Evolutionary conservation across 2,113 vertebrate genomes (phyloP), one percentile per base, ranked within the genome.

Genomic region (Phrynocephalus versicolor): DNA sequence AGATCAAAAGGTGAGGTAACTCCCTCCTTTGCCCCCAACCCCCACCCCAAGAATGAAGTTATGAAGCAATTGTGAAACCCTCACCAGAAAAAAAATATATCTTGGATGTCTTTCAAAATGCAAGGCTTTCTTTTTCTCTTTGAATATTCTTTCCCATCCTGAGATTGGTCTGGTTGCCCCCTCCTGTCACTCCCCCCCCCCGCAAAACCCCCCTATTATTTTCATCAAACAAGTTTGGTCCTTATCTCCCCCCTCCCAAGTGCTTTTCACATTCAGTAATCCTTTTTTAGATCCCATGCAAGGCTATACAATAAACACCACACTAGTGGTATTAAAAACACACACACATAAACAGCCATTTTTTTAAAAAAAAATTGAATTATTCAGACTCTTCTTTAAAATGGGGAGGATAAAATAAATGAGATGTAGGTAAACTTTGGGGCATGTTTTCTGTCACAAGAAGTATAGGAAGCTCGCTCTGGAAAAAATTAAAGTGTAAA

Each of bases 1-100:
- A 96, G 95, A 96, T 97, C 95, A 97, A 97, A 97, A 96, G 91
- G 92, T 95, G 94, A 96, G 95, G 93, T 94, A 96, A 96, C 95
- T 92, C 70, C 25, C 79, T 51, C 95, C 93, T 58, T 18, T 16
- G 41, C 37, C n/a, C 23, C n/a, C n/a, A 25, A 57, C 78, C n/a
- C 57, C 93, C 92, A 94, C 90, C 16, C 27, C 76, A 92, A 88
- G 91, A 91, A 95, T 90, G 69, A n/a, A 94, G 92, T 95, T 96
- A 95, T 88, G 91, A 93, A 92, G 93, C 92, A 94, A 95, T 95
- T 91, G 93, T 95, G 96, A 95, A 95, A 74, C 91, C 94, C 93
- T 96, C 93, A 94, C 85, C 87, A 95, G 92, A 87, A 92, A 90
- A 90, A 23, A 23, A 25, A 60, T 65, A 93, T 92, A 93, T 30